Base-by-base conservation (phyloP, 2,113 vertebrate genomes). In the Brachypteracias leptosomus region DNA sequence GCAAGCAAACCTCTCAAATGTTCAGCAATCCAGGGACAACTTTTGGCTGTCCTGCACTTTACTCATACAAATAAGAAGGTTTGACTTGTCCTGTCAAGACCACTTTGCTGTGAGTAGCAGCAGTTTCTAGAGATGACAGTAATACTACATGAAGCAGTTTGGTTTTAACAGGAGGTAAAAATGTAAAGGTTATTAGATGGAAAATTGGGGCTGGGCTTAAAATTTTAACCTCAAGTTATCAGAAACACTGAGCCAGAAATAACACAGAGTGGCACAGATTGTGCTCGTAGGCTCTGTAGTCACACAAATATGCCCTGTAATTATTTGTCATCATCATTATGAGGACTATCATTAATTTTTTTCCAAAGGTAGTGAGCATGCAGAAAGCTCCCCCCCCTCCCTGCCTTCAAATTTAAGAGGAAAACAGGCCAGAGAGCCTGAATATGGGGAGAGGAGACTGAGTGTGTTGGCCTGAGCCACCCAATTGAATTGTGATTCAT, bases 401-500 rank as follows among this genome's bases (percentile, higher is more conserved):
- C 9, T 2, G 0, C 29, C 42, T 74, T 71, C 13, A 72, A 72
- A 47, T 58, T 47, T 25, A 44, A 83, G 83, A 91, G 40, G n/a
- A 78, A 84, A 93, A 90, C 72, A 90, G 61, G 61, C 52, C 57
- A 77, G 63, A 46, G 52, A 95, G 68, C 16, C 7, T 80, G 54
- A 83, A 76, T 55, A 54, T 6, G 4, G 36, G 51, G 35, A 79
- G 38, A 80, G 63, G 55, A 84, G 70, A 16, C 55, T 68, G 63
- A 78, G 36, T 0, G 26, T 6, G 3, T 67, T 70, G 54, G 62
- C 81, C 59, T 67, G 74, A 94, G 62, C 75, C 74, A 90, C 90
- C 73, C 94, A 94, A 84, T 81, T 78, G 93, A 92, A 94, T 96
- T 6, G 6, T 62, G 63, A 88, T 89, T 91, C 88, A 61, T 89